These are phyloP conservation scores for Sinopyrophorus schimmeli DNA, from an alignment of 2,888 invertebrate genomes.

Conservation along the genomic window DNA sequence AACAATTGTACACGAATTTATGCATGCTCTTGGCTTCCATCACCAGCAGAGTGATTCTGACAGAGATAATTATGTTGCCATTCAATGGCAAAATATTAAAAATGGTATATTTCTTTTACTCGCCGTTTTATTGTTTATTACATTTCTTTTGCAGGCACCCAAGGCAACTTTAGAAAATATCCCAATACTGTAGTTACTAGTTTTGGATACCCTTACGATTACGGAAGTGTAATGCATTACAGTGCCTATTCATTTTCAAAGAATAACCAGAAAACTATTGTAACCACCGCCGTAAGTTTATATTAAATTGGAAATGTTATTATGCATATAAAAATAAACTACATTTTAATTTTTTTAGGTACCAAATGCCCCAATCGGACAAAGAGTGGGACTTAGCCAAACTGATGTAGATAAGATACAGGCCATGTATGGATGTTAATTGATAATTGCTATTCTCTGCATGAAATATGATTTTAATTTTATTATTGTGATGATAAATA, in stretches of 20 bases:
- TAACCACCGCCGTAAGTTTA: constrained; percentile 37
- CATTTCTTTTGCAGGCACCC: not conserved
- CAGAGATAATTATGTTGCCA: constrained; percentile 74
- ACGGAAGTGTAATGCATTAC: constrained; percentile 75
- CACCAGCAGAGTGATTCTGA: constrained; percentile 82
- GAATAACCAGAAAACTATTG: constrained; percentile 68
- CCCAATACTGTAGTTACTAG: constrained; percentile 61
- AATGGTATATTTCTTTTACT: constrained; percentile 57
- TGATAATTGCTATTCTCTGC: too few relatives aligned
- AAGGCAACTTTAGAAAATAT: constrained; percentile 5
- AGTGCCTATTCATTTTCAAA: constrained; percentile 68
- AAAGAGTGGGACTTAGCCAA: too few relatives aligned
- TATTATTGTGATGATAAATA: too few relatives aligned
- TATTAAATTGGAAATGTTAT: not conserved
- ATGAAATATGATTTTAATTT: too few relatives aligned
- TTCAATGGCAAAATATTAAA: constrained; percentile 72
- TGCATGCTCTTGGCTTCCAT: constrained; percentile 80
- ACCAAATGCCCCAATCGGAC: too few relatives aligned
- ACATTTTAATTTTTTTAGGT: too few relatives aligned
- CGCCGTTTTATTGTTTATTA: not conserved
- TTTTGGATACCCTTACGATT: constrained; percentile 71
- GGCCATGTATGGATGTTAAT: too few relatives aligned
- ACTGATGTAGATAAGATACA: too few relatives aligned
- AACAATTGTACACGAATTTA: constrained; percentile 74
- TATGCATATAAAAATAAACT: too few relatives aligned